Evolutionary conservation across 2,113 vertebrate species (phyloP), one percentile per base, ranked within the genome.

Genomic region (Piaya cayana): DNA sequence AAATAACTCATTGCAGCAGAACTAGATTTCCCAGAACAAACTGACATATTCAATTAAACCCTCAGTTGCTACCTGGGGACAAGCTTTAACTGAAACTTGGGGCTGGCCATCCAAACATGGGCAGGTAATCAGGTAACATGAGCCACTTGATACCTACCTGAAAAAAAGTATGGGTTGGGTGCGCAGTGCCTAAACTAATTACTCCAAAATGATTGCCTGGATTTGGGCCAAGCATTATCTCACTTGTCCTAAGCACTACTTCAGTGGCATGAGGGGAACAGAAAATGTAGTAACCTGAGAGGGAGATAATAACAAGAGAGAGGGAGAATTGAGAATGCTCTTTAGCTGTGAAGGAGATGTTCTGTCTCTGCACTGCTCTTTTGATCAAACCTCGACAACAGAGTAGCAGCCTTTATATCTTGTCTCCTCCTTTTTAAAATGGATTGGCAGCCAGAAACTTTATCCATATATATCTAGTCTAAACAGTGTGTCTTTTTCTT

Each of bases 141-240:
- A 95, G 95, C 88, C 91, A 96, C 90, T 76, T 89, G 97, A 97
- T 97, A 96, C 78, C 94, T 86, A 55, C 75, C 70, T 29, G 60
- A 90, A 96, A 90, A 97, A 92, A 56, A 84, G 45, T 90, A 86
- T 63, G 94, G 92, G 87, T 80, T 97, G 96, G 95, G 94, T 97
- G 95, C 96, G 93, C 95, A 96, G 82, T 96, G 93, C 95, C 97
- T 97, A 97, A 92, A 94, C 95, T 95, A 97, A 97, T 96, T 96
- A 97, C 95, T 97, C 90, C 91, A 95, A 98, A 98, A 97, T 96
- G 97, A 96, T 97, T 97, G 97, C 97, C 94, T 95, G 97, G 97
- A 97, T 70, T 71, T 59, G 93, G 60, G 97, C 98, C 98, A 98
- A 96, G 78, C 77, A 95, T 98, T 98, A 98, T 95, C 96, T 98